A percentile compares a stretch with the other conserved stretches of the same genome.
These are phyloP conservation scores for Capra hircus DNA, from an alignment of 2,113 vertebrate species.

Conservation along the genomic window DNA sequence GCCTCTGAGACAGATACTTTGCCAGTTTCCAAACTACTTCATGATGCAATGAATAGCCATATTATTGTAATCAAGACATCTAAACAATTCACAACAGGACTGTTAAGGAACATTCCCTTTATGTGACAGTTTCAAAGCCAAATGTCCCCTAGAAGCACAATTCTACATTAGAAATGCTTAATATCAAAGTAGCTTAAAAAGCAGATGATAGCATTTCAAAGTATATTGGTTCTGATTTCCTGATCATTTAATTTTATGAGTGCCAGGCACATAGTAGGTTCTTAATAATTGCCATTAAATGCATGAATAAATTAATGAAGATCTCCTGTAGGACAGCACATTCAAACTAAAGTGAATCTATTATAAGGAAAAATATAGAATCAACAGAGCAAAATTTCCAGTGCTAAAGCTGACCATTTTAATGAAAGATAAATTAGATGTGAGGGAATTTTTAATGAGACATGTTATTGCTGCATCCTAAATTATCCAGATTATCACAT, in stretches of 20 bases:
- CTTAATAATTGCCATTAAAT: slow-evolving; percentile 6
- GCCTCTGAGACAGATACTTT: slow-evolving; percentile 32
- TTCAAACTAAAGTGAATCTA: neutral
- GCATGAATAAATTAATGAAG: neutral
- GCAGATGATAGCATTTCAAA: slow-evolving; percentile 8
- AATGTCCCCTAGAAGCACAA: neutral
- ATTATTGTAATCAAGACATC: slow-evolving; percentile 31
- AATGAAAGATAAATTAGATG: slow-evolving; percentile 31
- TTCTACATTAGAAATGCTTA: slow-evolving; percentile 26
- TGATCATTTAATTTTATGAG: slow-evolving; percentile 35
- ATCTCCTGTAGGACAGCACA: neutral
- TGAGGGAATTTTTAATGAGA: slow-evolving; percentile 18
- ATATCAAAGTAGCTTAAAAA: slow-evolving; percentile 44
- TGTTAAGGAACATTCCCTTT: slow-evolving; percentile 29
- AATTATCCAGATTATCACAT: neutral
- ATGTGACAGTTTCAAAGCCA: slow-evolving; percentile 36
- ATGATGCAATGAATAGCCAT: slow-evolving; percentile 36
- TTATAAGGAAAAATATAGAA: slow-evolving; percentile 1
- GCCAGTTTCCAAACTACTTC: slow-evolving; percentile 24
- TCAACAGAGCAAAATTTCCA: neutral
- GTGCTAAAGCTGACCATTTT: slow-evolving; percentile 19
- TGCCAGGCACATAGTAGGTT: neutral
- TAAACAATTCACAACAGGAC: slow-evolving; percentile 23
- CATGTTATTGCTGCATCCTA: neutral
- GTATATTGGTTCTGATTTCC: slow-evolving; percentile 23